Conservation (phyloP, 64 coral and sea anemone genomes). For the Anthopleura sola region DNA sequence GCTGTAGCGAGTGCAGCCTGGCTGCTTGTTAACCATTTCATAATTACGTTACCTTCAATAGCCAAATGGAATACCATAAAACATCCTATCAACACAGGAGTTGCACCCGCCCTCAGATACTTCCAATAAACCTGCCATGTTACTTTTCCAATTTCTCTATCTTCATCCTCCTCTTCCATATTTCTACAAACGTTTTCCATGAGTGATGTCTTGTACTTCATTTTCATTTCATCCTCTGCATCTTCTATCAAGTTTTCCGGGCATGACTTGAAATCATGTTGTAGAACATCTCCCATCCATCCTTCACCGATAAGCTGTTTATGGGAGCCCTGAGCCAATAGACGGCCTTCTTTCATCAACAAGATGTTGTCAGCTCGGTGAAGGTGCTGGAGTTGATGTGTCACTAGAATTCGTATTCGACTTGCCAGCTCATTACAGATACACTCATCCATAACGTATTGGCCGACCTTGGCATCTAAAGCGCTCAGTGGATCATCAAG, state of each 20-base stretch:
- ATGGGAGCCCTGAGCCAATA: background rate
- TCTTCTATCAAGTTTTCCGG: background rate
- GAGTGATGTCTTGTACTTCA: background rate
- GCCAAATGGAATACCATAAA: background rate
- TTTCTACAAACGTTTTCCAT: background rate
- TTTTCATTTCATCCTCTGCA: background rate
- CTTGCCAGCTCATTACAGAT: conserved; percentile 14
- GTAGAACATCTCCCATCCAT: background rate
- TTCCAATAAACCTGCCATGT: conserved; percentile 49
- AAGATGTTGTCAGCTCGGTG: conserved; percentile 26
- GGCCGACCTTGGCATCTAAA: conserved; percentile 50
- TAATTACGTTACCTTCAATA: background rate
- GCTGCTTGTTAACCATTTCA: too few relatives aligned
- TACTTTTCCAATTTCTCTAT: conserved; percentile 25
- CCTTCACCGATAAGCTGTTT: background rate
- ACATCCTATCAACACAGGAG: background rate
- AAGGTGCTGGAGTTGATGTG: conserved; percentile 30
- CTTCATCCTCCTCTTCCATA: conserved; percentile 41
- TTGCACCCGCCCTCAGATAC: conserved; percentile 33
- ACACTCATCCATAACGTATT: conserved; percentile 50
- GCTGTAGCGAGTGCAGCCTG: too few relatives aligned
- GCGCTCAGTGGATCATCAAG: conserved; percentile 67
- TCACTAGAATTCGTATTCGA: conserved; percentile 38
- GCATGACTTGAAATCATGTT: background rate
- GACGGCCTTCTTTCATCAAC: conserved; percentile 19